Evolutionary conservation across 2,888 invertebrate genomes (phyloP).

Genomic region (Carcina quercana): DNA sequence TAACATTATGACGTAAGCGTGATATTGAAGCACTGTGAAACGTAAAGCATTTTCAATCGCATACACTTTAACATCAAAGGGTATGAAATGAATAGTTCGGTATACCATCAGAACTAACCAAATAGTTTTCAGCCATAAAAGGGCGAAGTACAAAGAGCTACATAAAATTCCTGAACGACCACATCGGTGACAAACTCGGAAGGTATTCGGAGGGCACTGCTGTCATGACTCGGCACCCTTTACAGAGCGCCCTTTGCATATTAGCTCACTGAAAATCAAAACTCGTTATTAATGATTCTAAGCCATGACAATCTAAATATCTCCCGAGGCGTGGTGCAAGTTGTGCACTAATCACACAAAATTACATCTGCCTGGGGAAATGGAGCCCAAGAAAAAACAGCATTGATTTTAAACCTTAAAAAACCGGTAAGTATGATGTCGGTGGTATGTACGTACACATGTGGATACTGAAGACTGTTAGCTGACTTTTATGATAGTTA

Average conservation of each 20-base stretch:
- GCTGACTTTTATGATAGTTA: too few species aligned
- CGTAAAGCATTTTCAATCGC: slow-evolving; percentile 9
- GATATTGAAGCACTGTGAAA: too few species aligned
- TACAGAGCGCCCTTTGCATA: slow-evolving; percentile 60
- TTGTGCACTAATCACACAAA: slow-evolving; percentile 54
- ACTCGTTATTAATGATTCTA: slow-evolving; percentile 68
- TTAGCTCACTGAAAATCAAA: slow-evolving; percentile 71
- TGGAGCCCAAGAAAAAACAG: too few species aligned
- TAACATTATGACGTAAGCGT: too few species aligned
- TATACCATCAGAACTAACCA: slow-evolving; percentile 53
- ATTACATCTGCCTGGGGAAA: slow-evolving; percentile 45
- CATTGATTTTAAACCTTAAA: too few species aligned
- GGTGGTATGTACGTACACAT: too few species aligned
- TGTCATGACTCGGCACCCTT: slow-evolving; percentile 60
- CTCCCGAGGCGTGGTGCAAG: slow-evolving; percentile 45
- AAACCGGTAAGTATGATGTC: too few species aligned
- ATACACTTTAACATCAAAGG: slow-evolving; percentile 49
- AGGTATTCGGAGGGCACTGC: slow-evolving; percentile 63
- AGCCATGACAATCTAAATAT: slow-evolving; percentile 71
- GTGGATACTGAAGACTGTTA: too few species aligned
- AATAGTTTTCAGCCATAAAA: slow-evolving; percentile 65
- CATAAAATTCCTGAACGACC: slow-evolving; percentile 68
- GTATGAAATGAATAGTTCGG: slow-evolving; percentile 52
- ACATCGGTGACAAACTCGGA: slow-evolving; percentile 66
- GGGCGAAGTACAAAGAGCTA: slow-evolving; percentile 67